Base-by-base conservation (phyloP, 2,113 vertebrate species). In the Spea bombifrons region DNA sequence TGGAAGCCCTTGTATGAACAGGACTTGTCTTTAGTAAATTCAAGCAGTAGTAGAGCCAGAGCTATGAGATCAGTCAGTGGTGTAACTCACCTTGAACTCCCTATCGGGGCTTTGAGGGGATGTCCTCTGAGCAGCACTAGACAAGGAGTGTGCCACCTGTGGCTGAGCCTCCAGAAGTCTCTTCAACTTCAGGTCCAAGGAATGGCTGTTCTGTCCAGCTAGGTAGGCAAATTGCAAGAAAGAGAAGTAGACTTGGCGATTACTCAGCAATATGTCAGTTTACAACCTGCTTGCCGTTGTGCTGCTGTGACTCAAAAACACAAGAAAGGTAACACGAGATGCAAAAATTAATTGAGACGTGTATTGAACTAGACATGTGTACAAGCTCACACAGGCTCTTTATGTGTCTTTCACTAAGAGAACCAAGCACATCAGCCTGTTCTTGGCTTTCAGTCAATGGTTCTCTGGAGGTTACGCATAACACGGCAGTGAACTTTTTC, bases 111-210 rank as follows among this genome's bases (percentile, higher is more conserved):
- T 85, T 78, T 92, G 90, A 69, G 85, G 82, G 68, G 84, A 72
- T 84, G 85, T 76, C 86, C 88, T 94, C 83, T 90, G 91, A 86
- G 87, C 75, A 83, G 87, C 82, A 81, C 82, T 84, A 67, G 89
- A 86, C 73, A 91, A 72, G 67, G 91, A 95, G 86, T 92, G 89
- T 83, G 84, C 87, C 88, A 92, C 93, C 89, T 96, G 93, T 84
- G 94, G 94, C 85, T 91, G 91, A 87, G 90, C 78, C 83, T 97
- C 96, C 75, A 91, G 86, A 84, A 94, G 87, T 85, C 93, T 95
- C 92, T 95, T 97, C 84, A 97, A 90, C 87, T 97, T 97, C 86
- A 95, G 90, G 86, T 99, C 96, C 85, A 95, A 84, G 64, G 94
- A 91, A 77, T 91, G 94, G 86, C 92, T 95, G 86, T 94, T 97